A percentile compares a stretch with the other conserved stretches of the same genome.
phyloP scores from a whole-genome alignment of 2,888 invertebrate genomes.

The Emesis russula region DNA sequence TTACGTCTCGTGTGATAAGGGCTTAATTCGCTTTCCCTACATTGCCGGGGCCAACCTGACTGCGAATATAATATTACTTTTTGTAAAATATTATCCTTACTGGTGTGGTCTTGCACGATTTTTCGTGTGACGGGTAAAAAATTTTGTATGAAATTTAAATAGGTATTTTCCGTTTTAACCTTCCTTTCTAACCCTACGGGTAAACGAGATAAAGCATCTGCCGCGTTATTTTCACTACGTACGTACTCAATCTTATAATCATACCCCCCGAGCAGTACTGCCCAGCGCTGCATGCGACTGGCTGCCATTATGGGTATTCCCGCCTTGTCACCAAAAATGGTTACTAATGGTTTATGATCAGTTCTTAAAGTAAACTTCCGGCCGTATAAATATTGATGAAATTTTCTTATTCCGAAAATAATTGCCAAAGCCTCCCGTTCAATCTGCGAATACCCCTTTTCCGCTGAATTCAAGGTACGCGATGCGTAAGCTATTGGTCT shows the following conservation, averaged over 20 bases:
- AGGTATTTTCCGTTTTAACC: not conserved
- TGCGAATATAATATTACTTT: no score
- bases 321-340: slow-evolving; percentile 89
- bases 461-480: not conserved
- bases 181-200: not conserved
- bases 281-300: not conserved
- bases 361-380: slow-evolving; percentile 88
- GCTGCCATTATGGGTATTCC: slow-evolving; percentile 88
- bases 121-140: no score
- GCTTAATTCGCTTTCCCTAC: no score
- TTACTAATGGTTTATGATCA: slow-evolving; percentile 91
- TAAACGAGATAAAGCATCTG: not conserved
- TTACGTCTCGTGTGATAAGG: no score
- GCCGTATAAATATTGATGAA: slow-evolving; percentile 81
- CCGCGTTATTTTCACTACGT: not conserved
- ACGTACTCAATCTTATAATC: not conserved
- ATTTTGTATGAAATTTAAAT: not conserved
- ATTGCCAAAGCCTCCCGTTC: not conserved
- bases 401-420: slow-evolving; percentile 35
- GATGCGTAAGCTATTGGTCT: slow-evolving; percentile 73
- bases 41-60: not conserved
- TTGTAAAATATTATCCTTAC: no score
- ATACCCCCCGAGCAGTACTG: not conserved
- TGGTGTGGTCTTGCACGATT: no score
- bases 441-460: not conserved